Evolutionary conservation across 2,797 vertebrate species (phyloP), one percentile per base, ranked within the genome.

Genomic region (Falco berigora): DNA sequence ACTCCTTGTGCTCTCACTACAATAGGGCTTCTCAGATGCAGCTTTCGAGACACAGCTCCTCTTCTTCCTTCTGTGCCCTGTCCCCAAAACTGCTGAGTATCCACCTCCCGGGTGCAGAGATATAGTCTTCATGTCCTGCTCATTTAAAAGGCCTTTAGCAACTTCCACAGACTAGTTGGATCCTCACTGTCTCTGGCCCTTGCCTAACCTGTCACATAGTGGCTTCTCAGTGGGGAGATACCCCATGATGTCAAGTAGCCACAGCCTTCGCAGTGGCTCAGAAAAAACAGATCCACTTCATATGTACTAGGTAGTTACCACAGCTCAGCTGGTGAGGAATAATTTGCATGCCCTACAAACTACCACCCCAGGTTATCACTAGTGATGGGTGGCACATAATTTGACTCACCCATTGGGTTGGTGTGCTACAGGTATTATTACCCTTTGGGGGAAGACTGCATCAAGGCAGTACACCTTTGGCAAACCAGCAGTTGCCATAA

Each of bases 151-250:
- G 22, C 52, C 30, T 72, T 66, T 34, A 69, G 14, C 40, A 49
- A 30, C 47, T 88, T 67, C 32, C 0, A 1, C 0, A 0, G 25
- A 23, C 34, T 27, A 44, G n/a, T 63, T 52, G 53, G 58, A 12
- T 66, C 67, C 79, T 89, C 7, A 4, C 22, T 47, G 24, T 15
- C 24, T 36, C 18, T 68, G 67, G 36, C n/a, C 8, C 24, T 91
- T 91, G 40, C 34, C 36, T 53, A 52, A 58, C 10, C 32, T 40
- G 23, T 74, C 36, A 20, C 44, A 28, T 1, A 62, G 67, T 21
- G 1, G 0, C 9, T 67, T 83, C 72, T 77, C 20, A 21, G 8
- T 10, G 34, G 50, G 36, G 24, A 68, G 14, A 47, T 22, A 22
- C 1, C 8, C 9, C 21, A 22, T 38, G 32, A 40, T 34, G 18